Evolutionary conservation across 2,797 vertebrate genomes (phyloP).

Genomic region (Thamnophis elegans): DNA sequence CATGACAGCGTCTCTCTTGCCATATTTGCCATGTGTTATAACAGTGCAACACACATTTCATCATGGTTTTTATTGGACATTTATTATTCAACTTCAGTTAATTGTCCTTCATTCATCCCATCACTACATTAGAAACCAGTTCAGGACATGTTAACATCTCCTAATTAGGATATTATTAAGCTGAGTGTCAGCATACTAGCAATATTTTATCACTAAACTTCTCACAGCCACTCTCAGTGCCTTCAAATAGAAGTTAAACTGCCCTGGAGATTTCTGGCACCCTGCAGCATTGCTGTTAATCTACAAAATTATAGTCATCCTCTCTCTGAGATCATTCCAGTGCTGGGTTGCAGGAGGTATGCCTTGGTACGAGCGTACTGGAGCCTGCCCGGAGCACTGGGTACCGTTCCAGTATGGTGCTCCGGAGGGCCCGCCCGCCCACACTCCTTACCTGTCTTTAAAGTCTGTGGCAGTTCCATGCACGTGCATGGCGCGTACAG

Average conservation of each 20-base stretch:
- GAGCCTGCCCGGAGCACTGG: too few relatives aligned
- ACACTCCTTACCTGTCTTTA: too few relatives aligned
- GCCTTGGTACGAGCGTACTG: too few relatives aligned
- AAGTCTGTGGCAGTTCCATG: too few relatives aligned
- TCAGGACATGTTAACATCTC: background rate
- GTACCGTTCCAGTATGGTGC: too few relatives aligned
- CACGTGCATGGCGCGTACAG: too few relatives aligned
- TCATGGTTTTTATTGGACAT: background rate
- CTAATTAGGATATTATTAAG: background rate
- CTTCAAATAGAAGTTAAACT: background rate
- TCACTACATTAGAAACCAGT: background rate
- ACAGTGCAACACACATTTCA: background rate
- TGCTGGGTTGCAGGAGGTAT: too few relatives aligned
- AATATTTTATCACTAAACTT: background rate
- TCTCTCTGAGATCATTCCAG: background rate
- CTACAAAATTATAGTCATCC: background rate
- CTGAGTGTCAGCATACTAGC: background rate
- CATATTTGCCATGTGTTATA: too few relatives aligned
- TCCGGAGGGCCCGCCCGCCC: too few relatives aligned
- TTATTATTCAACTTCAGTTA: background rate
- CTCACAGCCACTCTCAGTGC: background rate
- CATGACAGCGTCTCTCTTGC: too few relatives aligned
- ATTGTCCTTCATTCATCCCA: background rate
- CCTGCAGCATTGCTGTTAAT: background rate
- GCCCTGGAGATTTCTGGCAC: background rate